Percentiles rank a stretch among this genome's conserved stretches.
Conservation (phyloP, 1,140 invertebrate genomes). For the Drepana arcuata region DNA sequence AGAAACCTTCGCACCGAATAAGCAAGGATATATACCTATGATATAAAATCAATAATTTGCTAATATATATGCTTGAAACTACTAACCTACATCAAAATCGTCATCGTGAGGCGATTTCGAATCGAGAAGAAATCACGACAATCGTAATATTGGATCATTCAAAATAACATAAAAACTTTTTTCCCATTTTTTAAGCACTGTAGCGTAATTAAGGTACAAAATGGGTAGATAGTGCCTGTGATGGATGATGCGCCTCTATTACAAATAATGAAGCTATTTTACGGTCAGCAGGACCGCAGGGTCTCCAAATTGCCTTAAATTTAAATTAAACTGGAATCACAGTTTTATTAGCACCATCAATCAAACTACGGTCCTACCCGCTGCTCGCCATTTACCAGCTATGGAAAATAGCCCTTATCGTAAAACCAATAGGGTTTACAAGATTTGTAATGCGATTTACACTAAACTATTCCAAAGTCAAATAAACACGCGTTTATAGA, state of each 20-base stretch:
- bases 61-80: too few species aligned
- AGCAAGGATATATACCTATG: too few species aligned
- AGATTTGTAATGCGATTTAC: constrained; percentile 20
- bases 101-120: too few species aligned
- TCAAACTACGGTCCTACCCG: constrained; percentile 57
- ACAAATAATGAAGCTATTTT: constrained; percentile 56
- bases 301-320: constrained; percentile 67
- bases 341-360: constrained; percentile 70
- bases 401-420: constrained; percentile 35
- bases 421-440: constrained; percentile 22
- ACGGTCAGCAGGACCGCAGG: constrained; percentile 52
- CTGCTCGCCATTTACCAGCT: constrained; percentile 19
- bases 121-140: too few species aligned
- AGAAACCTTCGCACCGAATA: too few species aligned
- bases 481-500: constrained; percentile 59
- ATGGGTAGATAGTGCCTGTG: constrained; percentile 31
- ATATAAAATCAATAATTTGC: too few species aligned
- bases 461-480: constrained; percentile 48
- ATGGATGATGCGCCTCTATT: constrained; percentile 38
- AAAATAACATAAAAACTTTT: too few species aligned
- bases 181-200: too few species aligned
- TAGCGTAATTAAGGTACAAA: too few species aligned
- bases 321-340: constrained; percentile 70
- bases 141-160: too few species aligned
- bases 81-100: too few species aligned